A percentile compares a stretch with the other conserved stretches of the same genome.
Conservation (phyloP, 2,113 vertebrate species). For the Oreochromis niloticus region DNA sequence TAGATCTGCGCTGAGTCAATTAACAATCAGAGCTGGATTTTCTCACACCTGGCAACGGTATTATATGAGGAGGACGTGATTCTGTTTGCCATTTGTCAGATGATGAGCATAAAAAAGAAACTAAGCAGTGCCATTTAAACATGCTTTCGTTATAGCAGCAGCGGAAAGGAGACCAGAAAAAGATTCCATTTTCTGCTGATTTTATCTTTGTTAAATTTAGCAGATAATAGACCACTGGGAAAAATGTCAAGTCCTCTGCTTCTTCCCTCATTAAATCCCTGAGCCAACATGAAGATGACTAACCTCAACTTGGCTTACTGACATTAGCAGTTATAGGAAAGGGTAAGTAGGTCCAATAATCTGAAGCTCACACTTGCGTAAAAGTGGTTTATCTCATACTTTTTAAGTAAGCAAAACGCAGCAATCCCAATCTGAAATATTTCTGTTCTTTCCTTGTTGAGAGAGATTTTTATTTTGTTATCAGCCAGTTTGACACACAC, state of each 20-base stretch:
- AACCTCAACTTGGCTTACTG: background rate
- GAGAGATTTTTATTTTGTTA: background rate
- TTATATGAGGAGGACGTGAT: background rate
- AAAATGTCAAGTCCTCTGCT: background rate
- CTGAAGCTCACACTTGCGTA: background rate
- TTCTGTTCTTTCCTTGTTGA: background rate
- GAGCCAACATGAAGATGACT: background rate
- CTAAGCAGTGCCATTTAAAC: background rate
- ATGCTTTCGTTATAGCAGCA: background rate
- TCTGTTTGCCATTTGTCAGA: conserved; percentile 5
- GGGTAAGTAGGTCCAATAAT: background rate
- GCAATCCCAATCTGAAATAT: background rate
- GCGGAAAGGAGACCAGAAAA: background rate
- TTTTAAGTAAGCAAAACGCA: background rate
- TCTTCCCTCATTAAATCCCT: background rate
- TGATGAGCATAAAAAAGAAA: background rate
- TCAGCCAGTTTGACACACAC: conserved; percentile 35
- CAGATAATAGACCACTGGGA: background rate
- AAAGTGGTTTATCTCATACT: background rate
- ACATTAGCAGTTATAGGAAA: background rate
- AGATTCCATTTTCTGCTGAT: conserved; percentile 1
- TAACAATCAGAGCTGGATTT: conserved; percentile 14
- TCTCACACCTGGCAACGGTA: background rate
- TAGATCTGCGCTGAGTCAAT: conserved; percentile 20
- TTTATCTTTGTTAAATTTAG: conserved; percentile 16